Evolutionary conservation across 1,140 invertebrate genomes (phyloP).

Genomic region (Drosophila fuyamai): DNA sequence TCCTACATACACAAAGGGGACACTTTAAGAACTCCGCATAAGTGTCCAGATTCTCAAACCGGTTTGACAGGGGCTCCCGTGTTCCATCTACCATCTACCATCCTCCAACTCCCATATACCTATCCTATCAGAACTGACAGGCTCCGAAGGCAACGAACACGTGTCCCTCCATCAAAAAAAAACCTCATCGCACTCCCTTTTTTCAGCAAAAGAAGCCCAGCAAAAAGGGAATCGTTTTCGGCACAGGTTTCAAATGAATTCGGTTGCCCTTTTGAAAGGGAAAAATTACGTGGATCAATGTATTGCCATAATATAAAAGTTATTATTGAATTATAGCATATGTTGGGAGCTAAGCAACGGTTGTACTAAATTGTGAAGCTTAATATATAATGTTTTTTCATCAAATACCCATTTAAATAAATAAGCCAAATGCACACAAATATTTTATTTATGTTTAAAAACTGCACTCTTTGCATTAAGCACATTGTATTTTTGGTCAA

Average conservation of each 20-base stretch:
- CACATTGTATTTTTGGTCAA: too few relatives aligned
- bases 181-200: background rate
- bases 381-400: too few relatives aligned
- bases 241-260: slow-evolving; percentile 12
- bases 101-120: background rate
- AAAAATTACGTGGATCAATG: background rate
- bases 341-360: too few relatives aligned
- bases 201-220: slow-evolving; percentile 7
- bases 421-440: too few relatives aligned
- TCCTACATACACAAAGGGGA: background rate
- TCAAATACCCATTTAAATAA: too few relatives aligned
- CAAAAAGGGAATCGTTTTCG: slow-evolving; percentile 1
- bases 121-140: slow-evolving; percentile 4
- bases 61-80: slow-evolving; percentile 17
- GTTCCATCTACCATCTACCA: background rate
- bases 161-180: slow-evolving; percentile 16
- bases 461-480: too few relatives aligned
- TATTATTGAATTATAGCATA: too few relatives aligned
- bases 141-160: slow-evolving; percentile 16
- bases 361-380: too few relatives aligned
- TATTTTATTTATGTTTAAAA: too few relatives aligned
- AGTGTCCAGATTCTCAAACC: slow-evolving; percentile 22
- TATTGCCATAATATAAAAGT: too few relatives aligned
- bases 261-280: background rate
- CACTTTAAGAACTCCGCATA: background rate